Base-by-base conservation (phyloP, 2,888 invertebrate genomes). In the Steromphala cineraria region DNA sequence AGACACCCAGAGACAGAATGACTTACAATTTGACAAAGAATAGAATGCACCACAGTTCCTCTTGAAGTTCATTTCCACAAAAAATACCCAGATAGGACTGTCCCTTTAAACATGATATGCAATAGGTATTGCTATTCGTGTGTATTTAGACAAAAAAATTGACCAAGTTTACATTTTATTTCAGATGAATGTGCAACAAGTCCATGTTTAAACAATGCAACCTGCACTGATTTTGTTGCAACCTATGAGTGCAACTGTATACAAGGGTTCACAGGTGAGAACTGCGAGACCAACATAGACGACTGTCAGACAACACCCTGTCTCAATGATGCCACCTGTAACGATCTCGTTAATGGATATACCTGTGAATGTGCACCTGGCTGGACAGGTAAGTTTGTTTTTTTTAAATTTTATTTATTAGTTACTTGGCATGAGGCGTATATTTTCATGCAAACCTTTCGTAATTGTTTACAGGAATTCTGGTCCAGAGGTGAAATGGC, bases 191-290 rank as follows among this genome's bases (percentile, higher is more conserved):
- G 89, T 80, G 24, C 62, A 19, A 79, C 82, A 76, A 75, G 82
- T 21, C 86, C 87, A 2, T 89, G 88, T 75, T 83, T 80, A 77
- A 85, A 85, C 78, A 85, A 84, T 13, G 83, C 98, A 82, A 98
- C 98, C 79, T 98, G 98, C 90, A 94, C 98, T 87, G 98, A 98
- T 91, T 97, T 98, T 10, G 98, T 98, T 17, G 97, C 97, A 21
- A 97, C 97, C 24, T 85, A 81, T 52, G 28, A 17, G 28, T 85
- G 85, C 76, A n/a, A 53, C 17, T 83, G 85, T 78, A 21, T 19
- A n/a, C 76, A 82, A 13, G 87, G 87, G 15, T 92, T 89, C 90
- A 84, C 87, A 76, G 92, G 92, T 8, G 75, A 81, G 10, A 97
- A 98, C 92, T 98, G 98, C 91, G 98, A 98, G 94, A 97, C 97